Percentiles rank a stretch among this genome's conserved stretches.
These are phyloP conservation scores for Holcopasites calliopsidis DNA, from an alignment of 1,140 invertebrate species.

Conservation along the genomic window DNA sequence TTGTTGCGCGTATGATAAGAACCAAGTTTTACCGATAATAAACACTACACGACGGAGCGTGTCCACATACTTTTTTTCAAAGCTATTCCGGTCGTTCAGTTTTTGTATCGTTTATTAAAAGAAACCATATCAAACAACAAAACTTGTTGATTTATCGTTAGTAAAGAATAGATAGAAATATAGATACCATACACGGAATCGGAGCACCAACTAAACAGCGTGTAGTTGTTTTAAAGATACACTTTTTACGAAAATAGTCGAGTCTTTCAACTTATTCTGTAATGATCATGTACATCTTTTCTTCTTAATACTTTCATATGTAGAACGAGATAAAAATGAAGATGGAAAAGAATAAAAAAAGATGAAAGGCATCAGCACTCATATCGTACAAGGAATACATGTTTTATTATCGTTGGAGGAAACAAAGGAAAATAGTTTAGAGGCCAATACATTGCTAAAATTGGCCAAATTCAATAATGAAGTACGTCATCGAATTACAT, in stretches of 20 bases:
- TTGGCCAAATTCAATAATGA: background rate
- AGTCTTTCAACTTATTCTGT: conserved; percentile 1
- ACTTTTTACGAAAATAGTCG: background rate
- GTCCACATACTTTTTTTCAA: background rate
- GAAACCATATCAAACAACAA: background rate
- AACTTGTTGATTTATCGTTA: background rate
- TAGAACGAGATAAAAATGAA: background rate
- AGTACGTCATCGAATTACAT: background rate
- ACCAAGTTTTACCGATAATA: background rate
- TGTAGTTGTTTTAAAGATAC: conserved; percentile 1
- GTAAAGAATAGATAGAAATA: background rate
- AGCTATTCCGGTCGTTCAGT: background rate
- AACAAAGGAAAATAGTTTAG: background rate
- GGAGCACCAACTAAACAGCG: background rate
- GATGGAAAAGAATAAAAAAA: background rate
- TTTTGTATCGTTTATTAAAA: conserved; percentile 1
- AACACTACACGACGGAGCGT: background rate
- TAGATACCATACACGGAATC: background rate
- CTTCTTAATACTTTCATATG: background rate
- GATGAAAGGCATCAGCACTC: background rate
- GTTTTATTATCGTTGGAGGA: background rate
- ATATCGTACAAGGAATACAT: background rate
- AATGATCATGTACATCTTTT: conserved; percentile 7
- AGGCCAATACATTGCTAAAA: background rate
- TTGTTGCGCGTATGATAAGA: conserved; percentile 26